Conservation (phyloP, 2,888 invertebrate genomes). For the Drosophila diplacantha region DNA sequence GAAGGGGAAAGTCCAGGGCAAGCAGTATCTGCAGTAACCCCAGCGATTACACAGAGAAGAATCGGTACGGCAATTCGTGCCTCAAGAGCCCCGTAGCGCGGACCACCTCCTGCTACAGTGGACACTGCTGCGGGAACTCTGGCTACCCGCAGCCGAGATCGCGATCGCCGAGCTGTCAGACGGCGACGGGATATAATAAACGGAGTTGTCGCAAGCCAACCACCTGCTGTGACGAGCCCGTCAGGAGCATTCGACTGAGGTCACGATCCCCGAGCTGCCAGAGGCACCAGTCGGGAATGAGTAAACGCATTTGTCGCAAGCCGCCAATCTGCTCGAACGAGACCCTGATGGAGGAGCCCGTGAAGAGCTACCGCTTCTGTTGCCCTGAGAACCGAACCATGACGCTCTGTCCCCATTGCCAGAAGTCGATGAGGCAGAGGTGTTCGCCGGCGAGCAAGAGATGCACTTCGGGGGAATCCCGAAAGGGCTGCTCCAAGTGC, state of each 20-base stretch:
- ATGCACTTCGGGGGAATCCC: not conserved
- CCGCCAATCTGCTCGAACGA: slow-evolving; percentile 20
- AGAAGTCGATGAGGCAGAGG: not conserved
- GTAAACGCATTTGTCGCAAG: not conserved
- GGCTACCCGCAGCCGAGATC: not conserved
- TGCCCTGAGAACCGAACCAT: slow-evolving; percentile 10
- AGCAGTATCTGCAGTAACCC: not conserved
- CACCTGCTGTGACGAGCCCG: not conserved
- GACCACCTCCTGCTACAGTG: not conserved
- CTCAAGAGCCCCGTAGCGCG: not conserved
- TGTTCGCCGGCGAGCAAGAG: not conserved
- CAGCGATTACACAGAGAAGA: not conserved
- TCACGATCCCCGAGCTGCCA: not conserved
- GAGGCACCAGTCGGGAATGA: not conserved
- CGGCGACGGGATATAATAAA: not conserved
- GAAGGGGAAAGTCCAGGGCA: not conserved
- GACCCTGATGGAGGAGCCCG: slow-evolving; percentile 25
- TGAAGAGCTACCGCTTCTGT: slow-evolving; percentile 15
- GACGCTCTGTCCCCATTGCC: slow-evolving; percentile 13
- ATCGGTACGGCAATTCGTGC: not conserved
- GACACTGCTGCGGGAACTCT: not conserved
- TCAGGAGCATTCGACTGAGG: not conserved
- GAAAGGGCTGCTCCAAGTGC: slow-evolving; percentile 2
- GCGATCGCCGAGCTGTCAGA: not conserved
- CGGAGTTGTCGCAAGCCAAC: not conserved